Conservation (phyloP, 2,888 invertebrate genomes). For the Protodeltote pygarga region DNA sequence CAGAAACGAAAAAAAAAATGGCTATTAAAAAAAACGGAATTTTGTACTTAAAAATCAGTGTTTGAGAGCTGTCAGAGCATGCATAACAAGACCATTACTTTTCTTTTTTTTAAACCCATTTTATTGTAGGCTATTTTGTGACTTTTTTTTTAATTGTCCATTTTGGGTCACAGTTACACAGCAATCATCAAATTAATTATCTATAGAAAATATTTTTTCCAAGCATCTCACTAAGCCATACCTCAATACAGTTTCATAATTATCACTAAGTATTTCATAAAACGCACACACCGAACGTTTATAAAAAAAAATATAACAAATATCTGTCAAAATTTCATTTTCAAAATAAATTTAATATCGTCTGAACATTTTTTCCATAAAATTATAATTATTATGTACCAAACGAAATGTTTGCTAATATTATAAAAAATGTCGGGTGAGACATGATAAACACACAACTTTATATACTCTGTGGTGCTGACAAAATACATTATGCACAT, state of each 20-base stretch:
- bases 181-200: conserved; percentile 16
- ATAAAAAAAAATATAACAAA: conserved; percentile 33
- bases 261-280: conserved; percentile 34
- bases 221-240: conserved; percentile 45
- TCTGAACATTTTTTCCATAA: conserved; percentile 20
- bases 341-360: conserved; percentile 29
- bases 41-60: conserved; percentile 41
- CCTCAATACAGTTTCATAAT: conserved; percentile 22
- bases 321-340: conserved; percentile 32
- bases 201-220: conserved; percentile 36
- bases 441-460: conserved; percentile 29
- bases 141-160: conserved; percentile 37
- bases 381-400: conserved; percentile 43
- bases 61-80: conserved; percentile 45
- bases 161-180: conserved; percentile 19
- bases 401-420: conserved; percentile 39
- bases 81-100: conserved; percentile 43
- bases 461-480: conserved; percentile 57
- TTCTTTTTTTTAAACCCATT: conserved; percentile 36
- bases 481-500: conserved; percentile 65
- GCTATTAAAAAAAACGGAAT: conserved; percentile 18
- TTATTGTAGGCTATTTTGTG: conserved; percentile 44
- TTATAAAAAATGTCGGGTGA: conserved; percentile 28
- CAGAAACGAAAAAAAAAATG: conserved; percentile 20
- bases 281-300: conserved; percentile 21